phyloP scores from a whole-genome alignment of 1,140 invertebrate species.

The Acromyrmex echinatior region DNA sequence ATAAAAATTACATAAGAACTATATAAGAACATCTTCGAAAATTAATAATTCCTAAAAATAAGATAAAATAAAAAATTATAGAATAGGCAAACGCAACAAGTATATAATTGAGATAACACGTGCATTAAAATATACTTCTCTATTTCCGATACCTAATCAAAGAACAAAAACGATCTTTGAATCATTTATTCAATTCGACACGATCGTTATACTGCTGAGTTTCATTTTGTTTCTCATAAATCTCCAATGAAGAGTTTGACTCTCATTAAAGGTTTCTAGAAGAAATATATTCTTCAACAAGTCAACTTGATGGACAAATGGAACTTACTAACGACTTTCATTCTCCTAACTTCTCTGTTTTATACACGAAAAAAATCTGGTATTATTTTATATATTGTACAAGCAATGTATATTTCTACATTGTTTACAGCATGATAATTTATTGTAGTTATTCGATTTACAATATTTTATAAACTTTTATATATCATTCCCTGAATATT shows the following conservation, averaged over 20 bases:
- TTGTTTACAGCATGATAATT: neutral
- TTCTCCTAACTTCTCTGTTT: neutral
- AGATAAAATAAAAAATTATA: neutral
- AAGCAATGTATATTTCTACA: neutral
- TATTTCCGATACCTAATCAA: neutral
- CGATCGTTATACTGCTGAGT: neutral
- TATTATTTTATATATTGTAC: neutral
- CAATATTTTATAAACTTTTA: neutral
- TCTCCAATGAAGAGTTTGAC: conserved; percentile 4
- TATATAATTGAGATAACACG: neutral
- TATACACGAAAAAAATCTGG: neutral
- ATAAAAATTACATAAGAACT: neutral
- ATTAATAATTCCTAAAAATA: conserved; percentile 6
- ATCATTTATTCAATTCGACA: conserved; percentile 20
- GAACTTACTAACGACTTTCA: conserved; percentile 7
- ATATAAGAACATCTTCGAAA: neutral
- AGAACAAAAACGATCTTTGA: neutral
- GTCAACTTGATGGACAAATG: conserved; percentile 7
- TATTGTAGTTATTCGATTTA: neutral
- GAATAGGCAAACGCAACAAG: neutral
- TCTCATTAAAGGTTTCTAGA: conserved; percentile 50
- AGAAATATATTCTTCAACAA: conserved; percentile 54
- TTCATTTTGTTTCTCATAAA: conserved; percentile 26
- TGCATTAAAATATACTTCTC: neutral
- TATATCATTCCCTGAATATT: neutral